phyloP scores from a whole-genome alignment of 2,797 vertebrate species.

The Holocentrus rufus region DNA sequence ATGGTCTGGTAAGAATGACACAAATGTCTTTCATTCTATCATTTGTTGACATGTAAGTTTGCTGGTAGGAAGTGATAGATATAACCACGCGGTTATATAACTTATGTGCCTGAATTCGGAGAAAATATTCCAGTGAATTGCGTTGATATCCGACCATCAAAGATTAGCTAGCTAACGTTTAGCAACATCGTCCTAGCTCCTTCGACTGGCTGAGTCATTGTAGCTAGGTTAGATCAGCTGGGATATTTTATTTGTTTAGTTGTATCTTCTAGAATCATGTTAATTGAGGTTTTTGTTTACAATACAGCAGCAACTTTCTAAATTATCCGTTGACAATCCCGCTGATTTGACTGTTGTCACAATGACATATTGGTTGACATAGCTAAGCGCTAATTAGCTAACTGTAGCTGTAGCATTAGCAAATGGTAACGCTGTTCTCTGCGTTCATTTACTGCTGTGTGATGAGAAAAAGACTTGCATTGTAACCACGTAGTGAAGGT shows the following conservation, averaged over 20 bases:
- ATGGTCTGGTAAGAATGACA: constrained; percentile 93
- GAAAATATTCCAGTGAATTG: background rate
- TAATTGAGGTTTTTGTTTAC: rapidly evolving
- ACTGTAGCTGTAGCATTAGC: constrained; percentile 42
- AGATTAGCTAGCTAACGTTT: constrained; percentile 46
- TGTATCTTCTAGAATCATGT: rapidly evolving
- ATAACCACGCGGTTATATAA: background rate
- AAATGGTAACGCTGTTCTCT: constrained; percentile 10
- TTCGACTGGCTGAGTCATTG: constrained; percentile 77
- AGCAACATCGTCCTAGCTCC: background rate
- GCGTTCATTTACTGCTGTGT: rapidly evolving
- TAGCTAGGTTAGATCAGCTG: constrained; percentile 37
- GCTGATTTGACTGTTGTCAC: background rate
- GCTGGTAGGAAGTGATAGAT: rapidly evolving
- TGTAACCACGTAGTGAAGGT: background rate
- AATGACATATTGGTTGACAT: background rate
- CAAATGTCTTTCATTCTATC: constrained; percentile 19
- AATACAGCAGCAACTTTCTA: background rate
- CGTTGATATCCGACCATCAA: constrained; percentile 8
- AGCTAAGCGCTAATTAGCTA: constrained; percentile 32
- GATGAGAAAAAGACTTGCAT: background rate
- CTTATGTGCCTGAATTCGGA: background rate
- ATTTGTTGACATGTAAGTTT: background rate
- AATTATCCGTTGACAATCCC: background rate
- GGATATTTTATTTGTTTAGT: background rate